These are phyloP conservation scores for Phortica okadai DNA, from an alignment of 2,888 invertebrate species.

Conservation along the genomic window DNA sequence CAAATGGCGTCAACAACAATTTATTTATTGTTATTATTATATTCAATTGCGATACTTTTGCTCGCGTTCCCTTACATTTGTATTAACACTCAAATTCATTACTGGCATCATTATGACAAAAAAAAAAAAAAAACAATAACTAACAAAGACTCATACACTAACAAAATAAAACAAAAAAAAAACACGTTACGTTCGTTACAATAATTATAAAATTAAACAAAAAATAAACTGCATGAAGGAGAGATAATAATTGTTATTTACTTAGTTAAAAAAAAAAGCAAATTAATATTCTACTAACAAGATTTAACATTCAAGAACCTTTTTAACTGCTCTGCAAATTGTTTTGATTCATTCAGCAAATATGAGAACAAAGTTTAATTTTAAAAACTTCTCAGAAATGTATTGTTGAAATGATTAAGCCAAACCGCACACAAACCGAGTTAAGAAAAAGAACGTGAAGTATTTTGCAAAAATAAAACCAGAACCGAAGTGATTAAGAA, in stretches of 20 bases:
- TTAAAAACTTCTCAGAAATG: conserved; percentile 14
- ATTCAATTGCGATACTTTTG: conserved; percentile 1
- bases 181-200: not conserved
- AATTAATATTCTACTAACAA: not conserved
- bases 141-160: not conserved
- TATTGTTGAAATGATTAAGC: no score
- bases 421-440: no score
- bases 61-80: not conserved
- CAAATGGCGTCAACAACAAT: not conserved
- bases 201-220: not conserved
- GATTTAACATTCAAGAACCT: not conserved
- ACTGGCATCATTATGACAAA: not conserved
- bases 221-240: not conserved
- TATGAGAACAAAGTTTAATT: conserved; percentile 35
- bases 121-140: not conserved
- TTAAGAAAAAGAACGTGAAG: no score
- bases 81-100: conserved; percentile 15
- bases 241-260: not conserved
- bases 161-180: not conserved
- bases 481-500: no score
- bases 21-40: conserved; percentile 1
- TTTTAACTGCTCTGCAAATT: not conserved
- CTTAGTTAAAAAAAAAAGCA: not conserved
- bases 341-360: conserved; percentile 2
- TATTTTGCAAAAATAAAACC: no score